Evolutionary conservation across 1,140 invertebrate genomes (phyloP).

Genomic region (Brachionus angularis): DNA sequence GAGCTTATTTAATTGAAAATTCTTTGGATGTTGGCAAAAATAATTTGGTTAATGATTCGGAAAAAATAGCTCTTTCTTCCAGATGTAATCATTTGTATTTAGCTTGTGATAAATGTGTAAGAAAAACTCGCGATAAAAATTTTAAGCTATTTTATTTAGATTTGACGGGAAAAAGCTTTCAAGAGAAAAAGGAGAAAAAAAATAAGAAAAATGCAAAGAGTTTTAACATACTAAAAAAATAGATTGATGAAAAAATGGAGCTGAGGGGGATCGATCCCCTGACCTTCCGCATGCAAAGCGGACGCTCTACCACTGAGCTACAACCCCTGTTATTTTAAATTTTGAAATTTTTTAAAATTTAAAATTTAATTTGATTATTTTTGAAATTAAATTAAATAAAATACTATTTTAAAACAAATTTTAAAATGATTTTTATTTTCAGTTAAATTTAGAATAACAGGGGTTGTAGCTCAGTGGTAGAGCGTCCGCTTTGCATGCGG

Average conservation of each 20-base stretch:
- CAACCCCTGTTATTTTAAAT: slow-evolving; percentile 15
- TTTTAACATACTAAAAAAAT: not conserved
- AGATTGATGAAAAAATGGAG: slow-evolving; percentile 35
- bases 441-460: not conserved
- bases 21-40: too few species aligned
- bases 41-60: not conserved
- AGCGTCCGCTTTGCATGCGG: slow-evolving; percentile 45
- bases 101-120: slow-evolving; percentile 20
- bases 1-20: too few species aligned
- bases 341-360: not conserved
- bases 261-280: slow-evolving; percentile 45
- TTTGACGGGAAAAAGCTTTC: slow-evolving; percentile 12
- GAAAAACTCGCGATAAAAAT: not conserved
- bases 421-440: too few species aligned
- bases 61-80: not conserved
- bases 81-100: not conserved
- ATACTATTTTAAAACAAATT: too few species aligned
- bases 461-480: slow-evolving; percentile 45
- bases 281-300: slow-evolving; percentile 45
- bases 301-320: slow-evolving; percentile 45
- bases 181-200: too few species aligned
- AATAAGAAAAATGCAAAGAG: not conserved
- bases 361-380: too few species aligned
- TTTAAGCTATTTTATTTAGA: slow-evolving; percentile 20
- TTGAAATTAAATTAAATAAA: too few species aligned